Base-by-base conservation (phyloP, 2,113 vertebrate species). In the Notarius lentiginosus region DNA sequence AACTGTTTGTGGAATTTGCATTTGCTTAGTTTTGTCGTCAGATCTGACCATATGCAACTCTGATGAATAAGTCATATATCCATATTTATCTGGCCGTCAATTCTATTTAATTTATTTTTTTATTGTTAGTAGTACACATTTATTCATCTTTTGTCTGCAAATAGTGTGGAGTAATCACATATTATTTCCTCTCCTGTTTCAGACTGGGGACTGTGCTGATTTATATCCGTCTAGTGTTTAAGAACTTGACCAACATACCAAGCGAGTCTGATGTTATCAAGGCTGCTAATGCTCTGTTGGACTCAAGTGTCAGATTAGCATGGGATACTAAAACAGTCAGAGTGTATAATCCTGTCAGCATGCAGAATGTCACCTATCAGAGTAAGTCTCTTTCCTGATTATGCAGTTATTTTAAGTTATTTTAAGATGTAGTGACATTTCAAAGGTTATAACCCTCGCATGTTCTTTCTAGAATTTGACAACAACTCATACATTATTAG, bases 171-270 rank as follows among this genome's bases (percentile, higher is more conserved):
- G 11, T 79, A 55, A 79, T 30, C 30, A 17, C 17, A 58, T 53
- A 0, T 58, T 34, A 9, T 7, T 79, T 72, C 49, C 53, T 73
- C 18, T 72, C 8, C 27, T 84, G 34, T 86, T 88, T 82, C 53
- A 90, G 89, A 79, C 4, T 88, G 77, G 89, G 87, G 12, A 79
- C 0, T 18, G 89, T 76, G 7, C 20, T 88, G 56, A 90, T 90
- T 70, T 70, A 84, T 63, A 88, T 90, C 17, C 81, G 27, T 11
- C 81, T 90, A 14, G 75, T 90, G 22, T 89, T 89, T 83, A 77
- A 77, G 1, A 89, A 83, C 24, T 4, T 51, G 53, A 68, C 79
- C 18, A 83, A 20, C 17, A 12, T 89, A 51, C 88, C 88, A 4
- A 87, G 30, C 47, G 70, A 87, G 7, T 30, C 9, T 30, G 41